phyloP scores from a whole-genome alignment of 2,888 invertebrate genomes.

The Parthenolecanium corni region DNA sequence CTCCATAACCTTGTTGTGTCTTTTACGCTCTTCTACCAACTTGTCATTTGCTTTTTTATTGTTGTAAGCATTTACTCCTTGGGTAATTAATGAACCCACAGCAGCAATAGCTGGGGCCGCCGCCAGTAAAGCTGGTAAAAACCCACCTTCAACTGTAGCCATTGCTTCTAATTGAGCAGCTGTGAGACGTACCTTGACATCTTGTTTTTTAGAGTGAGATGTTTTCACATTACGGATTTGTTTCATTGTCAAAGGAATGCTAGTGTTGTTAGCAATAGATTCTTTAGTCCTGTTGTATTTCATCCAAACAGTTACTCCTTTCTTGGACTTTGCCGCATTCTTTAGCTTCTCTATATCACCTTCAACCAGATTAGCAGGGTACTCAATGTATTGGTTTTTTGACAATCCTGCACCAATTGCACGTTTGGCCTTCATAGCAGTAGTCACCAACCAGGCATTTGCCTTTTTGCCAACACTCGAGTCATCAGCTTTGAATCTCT shows the following conservation, averaged over 20 bases:
- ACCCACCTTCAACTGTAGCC: neutral
- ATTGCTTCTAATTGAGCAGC: neutral
- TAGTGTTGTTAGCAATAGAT: neutral
- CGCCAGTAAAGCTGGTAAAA: neutral
- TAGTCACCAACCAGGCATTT: slow-evolving; percentile 17
- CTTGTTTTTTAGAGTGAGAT: too few species aligned
- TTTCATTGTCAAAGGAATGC: neutral
- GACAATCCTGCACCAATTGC: slow-evolving; percentile 32
- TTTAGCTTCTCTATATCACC: neutral
- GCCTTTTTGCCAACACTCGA: slow-evolving; percentile 22
- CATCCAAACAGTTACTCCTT: neutral
- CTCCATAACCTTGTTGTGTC: neutral
- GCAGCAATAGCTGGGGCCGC: neutral
- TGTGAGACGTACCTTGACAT: neutral
- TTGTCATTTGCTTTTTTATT: slow-evolving; percentile 6
- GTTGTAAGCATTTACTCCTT: neutral
- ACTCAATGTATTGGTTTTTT: neutral
- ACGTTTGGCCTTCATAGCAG: slow-evolving; percentile 28
- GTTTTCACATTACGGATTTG: neutral
- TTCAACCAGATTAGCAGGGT: neutral
- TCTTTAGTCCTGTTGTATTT: neutral
- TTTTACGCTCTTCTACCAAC: neutral
- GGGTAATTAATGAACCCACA: neutral
- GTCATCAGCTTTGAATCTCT: slow-evolving; percentile 29
- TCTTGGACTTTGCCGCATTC: neutral